These are phyloP conservation scores for Penaeus chinensis DNA, from an alignment of 1,140 invertebrate genomes.

Conservation along the genomic window DNA sequence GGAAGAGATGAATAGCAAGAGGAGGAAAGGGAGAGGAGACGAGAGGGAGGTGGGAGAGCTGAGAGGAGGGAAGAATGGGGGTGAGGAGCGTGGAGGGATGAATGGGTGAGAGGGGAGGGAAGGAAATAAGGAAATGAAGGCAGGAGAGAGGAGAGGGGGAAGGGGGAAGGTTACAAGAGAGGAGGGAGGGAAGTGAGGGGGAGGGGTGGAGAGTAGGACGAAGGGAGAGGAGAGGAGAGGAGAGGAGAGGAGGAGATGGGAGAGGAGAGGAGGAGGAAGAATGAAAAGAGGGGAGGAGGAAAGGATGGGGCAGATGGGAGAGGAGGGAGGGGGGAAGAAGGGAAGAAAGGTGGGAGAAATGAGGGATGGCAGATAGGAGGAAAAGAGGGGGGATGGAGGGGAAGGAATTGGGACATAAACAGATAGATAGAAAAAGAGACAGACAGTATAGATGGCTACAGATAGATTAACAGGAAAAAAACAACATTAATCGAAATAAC, in stretches of 20 bases:
- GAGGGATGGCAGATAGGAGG: not conserved
- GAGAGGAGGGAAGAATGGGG: not conserved
- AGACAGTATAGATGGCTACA: no score
- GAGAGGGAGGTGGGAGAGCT: not conserved
- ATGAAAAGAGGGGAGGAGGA: not conserved
- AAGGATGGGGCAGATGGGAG: not conserved
- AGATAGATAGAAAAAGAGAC: not conserved
- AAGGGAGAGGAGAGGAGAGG: not conserved
- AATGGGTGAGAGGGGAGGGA: not conserved
- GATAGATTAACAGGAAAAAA: not conserved
- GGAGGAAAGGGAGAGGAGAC: not conserved
- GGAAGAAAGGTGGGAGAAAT: not conserved
- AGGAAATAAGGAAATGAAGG: not conserved
- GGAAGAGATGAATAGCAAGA: no score
- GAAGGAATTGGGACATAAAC: not conserved
- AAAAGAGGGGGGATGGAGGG: not conserved
- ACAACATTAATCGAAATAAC: no score
- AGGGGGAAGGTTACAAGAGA: not conserved
- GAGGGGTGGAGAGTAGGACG: not conserved
- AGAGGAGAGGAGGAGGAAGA: not conserved
- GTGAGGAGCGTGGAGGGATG: no score
- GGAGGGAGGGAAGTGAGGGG: not conserved
- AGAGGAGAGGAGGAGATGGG: not conserved
- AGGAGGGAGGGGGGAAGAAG: not conserved
- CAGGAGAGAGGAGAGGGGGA: not conserved